Evolutionary conservation across 2,113 vertebrate genomes (phyloP), one percentile per base, ranked within the genome.

Genomic region (Gnathonemus longibarbis): DNA sequence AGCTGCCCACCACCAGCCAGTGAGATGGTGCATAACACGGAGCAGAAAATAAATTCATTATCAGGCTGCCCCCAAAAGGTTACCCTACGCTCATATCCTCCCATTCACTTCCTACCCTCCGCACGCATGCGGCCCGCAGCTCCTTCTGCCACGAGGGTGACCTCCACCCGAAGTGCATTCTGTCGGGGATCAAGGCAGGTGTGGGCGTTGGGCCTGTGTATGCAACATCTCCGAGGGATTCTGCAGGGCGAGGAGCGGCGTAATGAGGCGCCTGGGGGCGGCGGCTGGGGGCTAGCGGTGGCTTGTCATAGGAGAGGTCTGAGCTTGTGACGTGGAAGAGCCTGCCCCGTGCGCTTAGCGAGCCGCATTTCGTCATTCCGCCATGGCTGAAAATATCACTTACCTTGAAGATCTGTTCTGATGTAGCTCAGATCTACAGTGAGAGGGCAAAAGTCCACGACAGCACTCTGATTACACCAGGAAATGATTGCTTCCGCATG

Each of bases 21-120:
- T 35, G 58, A 50, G 35, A 66, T 66, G 53, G 31, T 24, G 31
- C 39, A 39, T 39, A 19, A 48, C 31, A 19, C 35, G 77, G 21
- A 42, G 49, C 19, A 27, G 35, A 83, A 84, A 89, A 88, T 56
- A 89, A 83, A 53, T 89, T 83, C 35, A 84, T 89, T 83, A 89
- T 15, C 13, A 53, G 49, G 48, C 88, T 50, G 35, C 52, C 89
- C 80, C 80, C 52, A 24, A 48, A 89, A 85, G 89, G 35, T 58
- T 56, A 27, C 77, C 88, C 77, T 48, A n/a, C 56, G 52, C 80
- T 89, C 89, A 42, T 48, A 35, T 84, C 77, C 80, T 89, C 88
- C 74, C 35, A 8, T 21, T 24, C 88, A 24, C 49, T 52, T 35
- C 35, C 88, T 52, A 48, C 88, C 88, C 46, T 48, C 48, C 70